phyloP scores from a whole-genome alignment of 1,140 invertebrate species.

The Potamilus streckersoni region DNA sequence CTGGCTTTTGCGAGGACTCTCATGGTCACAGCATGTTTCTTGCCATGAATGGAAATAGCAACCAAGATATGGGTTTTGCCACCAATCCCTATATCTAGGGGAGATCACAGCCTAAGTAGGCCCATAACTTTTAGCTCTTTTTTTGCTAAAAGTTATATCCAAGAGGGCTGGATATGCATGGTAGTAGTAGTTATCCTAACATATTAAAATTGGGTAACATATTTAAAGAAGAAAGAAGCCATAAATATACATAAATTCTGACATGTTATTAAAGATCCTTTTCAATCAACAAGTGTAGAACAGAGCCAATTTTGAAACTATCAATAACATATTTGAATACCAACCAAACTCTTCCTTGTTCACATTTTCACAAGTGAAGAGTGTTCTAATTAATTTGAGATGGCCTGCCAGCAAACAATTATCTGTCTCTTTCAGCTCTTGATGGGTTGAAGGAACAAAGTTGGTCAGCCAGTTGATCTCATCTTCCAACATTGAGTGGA shows the following conservation, averaged over 20 bases:
- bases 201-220: too few relatives aligned
- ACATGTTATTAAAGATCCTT: conserved; percentile 5
- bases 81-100: too few relatives aligned
- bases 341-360: conserved; percentile 64
- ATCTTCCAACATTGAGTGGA: conserved; percentile 69
- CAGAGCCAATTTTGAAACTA: background rate
- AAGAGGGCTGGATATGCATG: too few relatives aligned
- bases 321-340: conserved; percentile 7
- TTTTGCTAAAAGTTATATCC: too few relatives aligned
- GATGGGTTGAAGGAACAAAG: conserved; percentile 66
- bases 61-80: too few relatives aligned
- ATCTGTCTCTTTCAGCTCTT: conserved; percentile 61
- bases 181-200: too few relatives aligned
- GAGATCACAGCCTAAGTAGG: too few relatives aligned
- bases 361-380: conserved; percentile 70
- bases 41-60: too few relatives aligned
- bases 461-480: conserved; percentile 71
- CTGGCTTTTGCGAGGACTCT: too few relatives aligned
- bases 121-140: too few relatives aligned
- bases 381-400: conserved; percentile 67
- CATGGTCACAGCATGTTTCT: too few relatives aligned
- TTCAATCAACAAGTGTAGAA: background rate
- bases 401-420: conserved; percentile 70
- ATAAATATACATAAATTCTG: background rate
- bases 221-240: background rate